A percentile compares a stretch with the other conserved stretches of the same genome.
Evolutionary conservation across 2,797 vertebrate genomes (phyloP).

Genomic region (Ataeniobius toweri): DNA sequence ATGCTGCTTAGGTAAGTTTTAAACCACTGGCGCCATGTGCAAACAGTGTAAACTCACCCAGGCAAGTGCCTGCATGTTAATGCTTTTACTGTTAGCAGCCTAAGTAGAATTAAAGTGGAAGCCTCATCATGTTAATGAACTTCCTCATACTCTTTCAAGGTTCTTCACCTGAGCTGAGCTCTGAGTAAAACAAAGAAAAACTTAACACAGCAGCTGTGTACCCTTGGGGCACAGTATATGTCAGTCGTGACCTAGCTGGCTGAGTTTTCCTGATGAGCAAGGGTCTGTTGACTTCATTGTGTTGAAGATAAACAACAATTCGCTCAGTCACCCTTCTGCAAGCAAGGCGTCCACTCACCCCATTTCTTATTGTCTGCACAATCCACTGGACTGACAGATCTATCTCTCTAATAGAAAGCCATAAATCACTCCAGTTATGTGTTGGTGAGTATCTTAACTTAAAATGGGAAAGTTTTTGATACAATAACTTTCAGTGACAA

Average conservation of each 20-base stretch:
- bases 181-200: slow-evolving; percentile 34
- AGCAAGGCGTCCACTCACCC: slow-evolving; percentile 22
- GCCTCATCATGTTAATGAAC: slow-evolving; percentile 17
- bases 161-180: slow-evolving; percentile 41
- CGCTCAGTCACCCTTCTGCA: slow-evolving; percentile 32
- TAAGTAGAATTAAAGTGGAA: slow-evolving; percentile 4
- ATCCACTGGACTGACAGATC: slow-evolving; percentile 35
- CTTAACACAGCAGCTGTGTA: slow-evolving; percentile 26
- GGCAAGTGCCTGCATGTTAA: slow-evolving; percentile 1
- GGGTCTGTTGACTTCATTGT: slow-evolving; percentile 49
- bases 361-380: slow-evolving; percentile 38
- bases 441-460: slow-evolving; percentile 37
- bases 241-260: slow-evolving; percentile 55
- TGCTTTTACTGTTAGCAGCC: not conserved
- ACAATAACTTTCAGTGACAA: slow-evolving; percentile 32
- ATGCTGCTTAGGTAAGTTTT: not conserved
- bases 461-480: slow-evolving; percentile 46
- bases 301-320: slow-evolving; percentile 55
- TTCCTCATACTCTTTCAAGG: slow-evolving; percentile 25
- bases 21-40: not conserved
- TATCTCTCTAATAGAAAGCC: slow-evolving; percentile 30
- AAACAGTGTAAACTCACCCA: not conserved
- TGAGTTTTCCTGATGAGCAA: slow-evolving; percentile 48
- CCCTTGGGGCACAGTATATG: slow-evolving; percentile 27
- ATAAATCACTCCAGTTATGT: slow-evolving; percentile 57